Percentiles rank a stretch among this genome's conserved stretches.
These are phyloP conservation scores for Athripsodes cinereus DNA, from an alignment of 2,888 invertebrate genomes.

Conservation along the genomic window DNA sequence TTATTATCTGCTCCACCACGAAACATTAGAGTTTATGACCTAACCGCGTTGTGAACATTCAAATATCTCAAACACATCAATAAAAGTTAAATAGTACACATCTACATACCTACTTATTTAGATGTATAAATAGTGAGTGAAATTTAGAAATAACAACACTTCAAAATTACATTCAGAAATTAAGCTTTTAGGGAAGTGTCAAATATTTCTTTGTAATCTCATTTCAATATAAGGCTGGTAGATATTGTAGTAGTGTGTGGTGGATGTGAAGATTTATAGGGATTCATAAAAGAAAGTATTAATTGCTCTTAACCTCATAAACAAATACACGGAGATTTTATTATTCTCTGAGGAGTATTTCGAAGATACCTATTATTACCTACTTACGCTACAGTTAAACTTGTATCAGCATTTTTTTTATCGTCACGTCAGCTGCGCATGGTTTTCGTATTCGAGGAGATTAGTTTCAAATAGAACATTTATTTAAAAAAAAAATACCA, in stretches of 20 bases:
- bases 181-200: slow-evolving; percentile 11
- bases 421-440: no score
- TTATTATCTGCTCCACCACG: no score
- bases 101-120: no score
- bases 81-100: no score
- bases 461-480: no score
- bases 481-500: no score
- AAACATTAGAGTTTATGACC: no score
- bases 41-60: no score
- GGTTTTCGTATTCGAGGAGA: no score
- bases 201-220: slow-evolving; percentile 12
- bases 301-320: slow-evolving; percentile 13
- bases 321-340: slow-evolving; percentile 22
- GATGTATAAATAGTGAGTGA: background rate
- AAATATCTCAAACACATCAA: background rate
- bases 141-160: background rate
- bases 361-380: no score
- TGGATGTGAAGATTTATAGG: slow-evolving; percentile 18
- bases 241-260: background rate
- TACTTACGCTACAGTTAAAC: no score
- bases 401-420: no score
- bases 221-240: slow-evolving; percentile 5
- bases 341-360: slow-evolving; percentile 19
- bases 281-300: slow-evolving; percentile 20
- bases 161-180: background rate